Percentiles rank a stretch among this genome's conserved stretches.
phyloP scores from a whole-genome alignment of 2,888 invertebrate species.

The Stictocephala bisonia region DNA sequence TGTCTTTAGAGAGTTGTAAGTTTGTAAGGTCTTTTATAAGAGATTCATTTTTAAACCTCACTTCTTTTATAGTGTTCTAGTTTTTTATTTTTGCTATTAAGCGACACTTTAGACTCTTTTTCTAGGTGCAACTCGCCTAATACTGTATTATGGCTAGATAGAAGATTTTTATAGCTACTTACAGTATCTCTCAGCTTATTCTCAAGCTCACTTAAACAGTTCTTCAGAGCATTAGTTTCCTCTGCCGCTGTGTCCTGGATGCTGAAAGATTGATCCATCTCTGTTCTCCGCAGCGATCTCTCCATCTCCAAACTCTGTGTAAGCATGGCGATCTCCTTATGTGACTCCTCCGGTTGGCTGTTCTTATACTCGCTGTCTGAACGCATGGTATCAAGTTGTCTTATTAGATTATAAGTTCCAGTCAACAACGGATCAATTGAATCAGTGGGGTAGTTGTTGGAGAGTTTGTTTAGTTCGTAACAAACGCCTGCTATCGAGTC shows the following conservation, averaged over 20 bases:
- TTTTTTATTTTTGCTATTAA: too few relatives aligned
- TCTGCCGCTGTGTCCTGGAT: neutral
- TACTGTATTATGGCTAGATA: neutral
- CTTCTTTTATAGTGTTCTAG: too few relatives aligned
- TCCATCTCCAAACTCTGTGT: neutral
- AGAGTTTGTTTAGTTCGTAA: neutral
- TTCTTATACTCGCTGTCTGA: neutral
- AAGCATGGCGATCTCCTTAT: neutral
- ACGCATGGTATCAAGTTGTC: neutral
- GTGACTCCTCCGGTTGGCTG: neutral
- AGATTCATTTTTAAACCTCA: too few relatives aligned
- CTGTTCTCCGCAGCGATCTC: neutral
- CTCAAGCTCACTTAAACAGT: neutral
- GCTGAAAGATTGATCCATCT: neutral
- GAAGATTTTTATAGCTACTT: neutral
- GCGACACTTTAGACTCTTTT: too few relatives aligned
- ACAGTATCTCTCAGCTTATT: neutral
- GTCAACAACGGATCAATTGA: neutral
- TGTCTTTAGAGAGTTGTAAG: too few relatives aligned
- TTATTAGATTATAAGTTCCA: neutral
- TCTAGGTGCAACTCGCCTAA: too few relatives aligned
- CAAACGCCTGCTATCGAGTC: neutral
- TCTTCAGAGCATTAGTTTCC: neutral
- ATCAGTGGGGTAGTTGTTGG: neutral
- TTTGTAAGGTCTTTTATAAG: too few relatives aligned